phyloP scores from a whole-genome alignment of 2,797 vertebrate species.

The Anolis apletophallus region DNA sequence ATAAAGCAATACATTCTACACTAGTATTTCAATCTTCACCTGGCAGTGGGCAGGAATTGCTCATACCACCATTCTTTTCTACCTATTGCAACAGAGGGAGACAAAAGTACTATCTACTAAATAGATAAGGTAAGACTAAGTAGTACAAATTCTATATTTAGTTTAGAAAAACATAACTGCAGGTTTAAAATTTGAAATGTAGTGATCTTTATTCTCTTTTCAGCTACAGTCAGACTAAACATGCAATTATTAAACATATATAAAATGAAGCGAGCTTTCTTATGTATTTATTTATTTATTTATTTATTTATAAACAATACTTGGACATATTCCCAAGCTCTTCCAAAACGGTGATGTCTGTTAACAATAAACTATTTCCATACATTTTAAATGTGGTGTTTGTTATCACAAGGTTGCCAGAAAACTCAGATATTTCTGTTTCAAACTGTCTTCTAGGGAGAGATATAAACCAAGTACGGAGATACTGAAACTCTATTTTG shows the following conservation, averaged over 20 bases:
- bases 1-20: slow-evolving; percentile 21
- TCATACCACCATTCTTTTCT: neutral
- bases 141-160: neutral
- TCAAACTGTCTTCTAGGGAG: neutral
- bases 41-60: neutral
- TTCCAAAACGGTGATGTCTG: neutral
- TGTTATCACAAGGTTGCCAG: neutral
- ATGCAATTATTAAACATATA: neutral
- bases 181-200: neutral
- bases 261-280: neutral
- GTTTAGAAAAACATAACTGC: neutral
- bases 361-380: neutral
- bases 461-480: neutral
- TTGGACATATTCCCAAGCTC: neutral
- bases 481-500: neutral
- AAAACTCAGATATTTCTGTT: neutral
- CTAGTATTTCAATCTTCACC: neutral
- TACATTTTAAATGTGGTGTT: neutral
- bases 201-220: neutral
- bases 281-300: too few relatives aligned
- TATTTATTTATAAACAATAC: neutral
- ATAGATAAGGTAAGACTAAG: neutral
- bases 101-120: too few relatives aligned
- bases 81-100: neutral
- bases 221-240: neutral